Percentiles rank a stretch among this genome's conserved stretches.
phyloP scores from a whole-genome alignment of 2,888 invertebrate genomes.

The Atrina japonica region DNA sequence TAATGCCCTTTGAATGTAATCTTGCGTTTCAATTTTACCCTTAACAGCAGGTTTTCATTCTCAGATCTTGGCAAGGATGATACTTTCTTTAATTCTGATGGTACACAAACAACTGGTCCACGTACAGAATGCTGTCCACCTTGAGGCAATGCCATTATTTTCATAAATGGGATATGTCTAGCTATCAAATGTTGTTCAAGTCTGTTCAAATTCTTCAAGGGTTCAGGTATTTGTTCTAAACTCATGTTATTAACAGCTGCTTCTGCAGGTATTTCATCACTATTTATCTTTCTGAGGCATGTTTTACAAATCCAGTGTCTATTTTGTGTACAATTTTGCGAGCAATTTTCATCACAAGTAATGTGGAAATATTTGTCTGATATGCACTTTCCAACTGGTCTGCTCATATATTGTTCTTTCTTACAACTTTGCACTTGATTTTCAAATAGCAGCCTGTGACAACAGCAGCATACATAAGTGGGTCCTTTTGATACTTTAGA shows the following conservation, averaged over 20 bases:
- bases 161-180: constrained; percentile 52
- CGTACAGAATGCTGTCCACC: constrained; percentile 47
- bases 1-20: constrained; percentile 45
- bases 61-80: constrained; percentile 41
- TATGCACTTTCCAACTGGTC: constrained; percentile 10
- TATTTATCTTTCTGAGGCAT: constrained; percentile 33
- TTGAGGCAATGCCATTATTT: constrained; percentile 46
- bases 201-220: constrained; percentile 40
- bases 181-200: constrained; percentile 51
- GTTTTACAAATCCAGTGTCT: constrained; percentile 31
- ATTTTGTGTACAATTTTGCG: constrained; percentile 12
- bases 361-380: constrained; percentile 12
- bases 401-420: not conserved
- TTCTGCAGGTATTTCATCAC: constrained; percentile 27
- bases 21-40: constrained; percentile 50
- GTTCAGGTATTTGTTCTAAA: constrained; percentile 26
- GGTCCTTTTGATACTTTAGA: constrained; percentile 3
- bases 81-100: constrained; percentile 42
- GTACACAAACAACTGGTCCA: constrained; percentile 55
- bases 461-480: constrained; percentile 23
- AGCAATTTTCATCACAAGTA: not conserved
- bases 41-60: constrained; percentile 34
- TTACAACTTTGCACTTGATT: constrained; percentile 17
- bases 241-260: constrained; percentile 4
- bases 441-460: constrained; percentile 18